Base-by-base conservation (phyloP, 1,140 invertebrate genomes). In the Condylostylus longicornis region DNA sequence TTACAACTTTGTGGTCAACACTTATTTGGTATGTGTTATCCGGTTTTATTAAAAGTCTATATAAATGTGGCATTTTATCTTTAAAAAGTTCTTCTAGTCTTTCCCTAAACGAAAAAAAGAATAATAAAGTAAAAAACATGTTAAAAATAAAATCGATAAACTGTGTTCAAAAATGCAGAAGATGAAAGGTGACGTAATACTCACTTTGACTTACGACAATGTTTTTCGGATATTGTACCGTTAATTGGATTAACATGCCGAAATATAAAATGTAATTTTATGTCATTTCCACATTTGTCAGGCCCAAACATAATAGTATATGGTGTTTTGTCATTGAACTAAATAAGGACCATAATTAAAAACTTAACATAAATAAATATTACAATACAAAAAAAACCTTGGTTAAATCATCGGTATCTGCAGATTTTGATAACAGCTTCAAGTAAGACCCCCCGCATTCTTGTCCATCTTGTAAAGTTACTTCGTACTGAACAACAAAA, bases 291-390 rank as follows among this genome's bases (percentile, higher is more conserved):
- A 68, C 95, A 99, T 63, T 98, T 98, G 66, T 98, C 95, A 8
- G 95, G 95, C 2, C 94, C 95, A 69, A 98, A 98, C 95, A 98
- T 98, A 50, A 98, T 90, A 2, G 87, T 87, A 62, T 96, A 98
- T 0, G 90, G 84, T 8, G 93, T 93, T 65, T 95, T 93, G 65
- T 98, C 91, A 59, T 89, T 74, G 60, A 98, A 94, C 42, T 79
- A 46, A 31, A 31, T 12, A 10, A 32, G 6, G 14, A 32, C 14
- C 14, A 27, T 10, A 13, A 5, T n/a, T 10, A 13, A 4, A 32
- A 30, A 14, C 14, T 15, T 30, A 7, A 7, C 5, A 32, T 13
- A 4, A 5, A 15, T 25, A 17, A 27, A 15, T 27, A 5, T 28
- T n/a, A n/a, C n/a, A n/a, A n/a, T n/a, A n/a, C n/a, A n/a, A n/a